A percentile compares a stretch with the other conserved stretches of the same genome.
These are phyloP conservation scores for Brienomyrus longianalis DNA, from an alignment of 2,113 vertebrate species.

Conservation along the genomic window DNA sequence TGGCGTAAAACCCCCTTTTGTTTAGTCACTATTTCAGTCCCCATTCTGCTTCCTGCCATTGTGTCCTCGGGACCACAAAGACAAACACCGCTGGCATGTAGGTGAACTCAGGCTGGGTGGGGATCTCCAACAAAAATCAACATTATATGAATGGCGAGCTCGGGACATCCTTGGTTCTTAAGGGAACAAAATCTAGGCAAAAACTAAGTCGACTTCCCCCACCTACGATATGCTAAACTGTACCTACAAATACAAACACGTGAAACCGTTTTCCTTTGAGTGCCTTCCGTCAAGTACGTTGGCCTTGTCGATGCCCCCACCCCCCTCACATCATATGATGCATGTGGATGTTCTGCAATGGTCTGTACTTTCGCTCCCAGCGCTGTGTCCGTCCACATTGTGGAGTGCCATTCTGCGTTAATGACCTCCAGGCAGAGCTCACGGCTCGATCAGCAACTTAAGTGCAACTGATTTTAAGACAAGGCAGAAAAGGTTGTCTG, in stretches of 20 bases:
- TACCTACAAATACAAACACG: background rate
- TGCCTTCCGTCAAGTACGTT: background rate
- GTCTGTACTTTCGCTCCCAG: background rate
- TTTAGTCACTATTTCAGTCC: background rate
- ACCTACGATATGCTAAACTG: background rate
- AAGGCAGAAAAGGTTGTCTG: background rate
- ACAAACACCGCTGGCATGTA: background rate
- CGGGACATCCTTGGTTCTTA: background rate
- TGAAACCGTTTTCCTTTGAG: background rate
- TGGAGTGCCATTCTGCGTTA: background rate
- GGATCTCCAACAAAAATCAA: background rate
- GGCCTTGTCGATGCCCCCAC: background rate
- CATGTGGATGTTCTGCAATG: background rate
- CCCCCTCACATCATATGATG: background rate
- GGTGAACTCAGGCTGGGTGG: background rate
- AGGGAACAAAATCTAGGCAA: background rate
- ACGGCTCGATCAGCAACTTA: background rate
- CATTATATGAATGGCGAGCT: background rate
- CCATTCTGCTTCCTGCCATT: background rate
- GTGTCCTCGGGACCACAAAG: background rate
- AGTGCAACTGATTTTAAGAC: background rate
- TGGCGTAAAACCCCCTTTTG: background rate
- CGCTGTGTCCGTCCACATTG: background rate
- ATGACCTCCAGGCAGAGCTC: background rate
- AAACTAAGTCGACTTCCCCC: background rate